phyloP scores from a whole-genome alignment of 2,797 vertebrate species.

The Lutjanus campechanus region DNA sequence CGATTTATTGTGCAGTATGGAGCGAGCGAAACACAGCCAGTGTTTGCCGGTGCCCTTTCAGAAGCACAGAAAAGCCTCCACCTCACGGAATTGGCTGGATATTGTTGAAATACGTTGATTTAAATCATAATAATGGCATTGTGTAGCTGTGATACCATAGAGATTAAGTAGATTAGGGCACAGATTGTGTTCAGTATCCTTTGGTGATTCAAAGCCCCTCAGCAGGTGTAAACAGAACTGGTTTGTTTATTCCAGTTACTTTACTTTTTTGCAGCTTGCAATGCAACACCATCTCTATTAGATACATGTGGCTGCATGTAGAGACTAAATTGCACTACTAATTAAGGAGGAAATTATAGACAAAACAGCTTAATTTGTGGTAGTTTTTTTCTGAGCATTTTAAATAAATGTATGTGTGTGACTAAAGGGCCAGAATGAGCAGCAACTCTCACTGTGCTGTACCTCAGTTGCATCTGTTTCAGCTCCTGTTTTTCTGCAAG shows the following conservation, averaged over 20 bases:
- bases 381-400: background rate
- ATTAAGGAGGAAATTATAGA: background rate
- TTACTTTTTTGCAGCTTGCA: background rate
- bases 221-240: slow-evolving; percentile 36
- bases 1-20: slow-evolving; percentile 71
- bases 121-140: slow-evolving; percentile 52
- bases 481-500: slow-evolving; percentile 16
- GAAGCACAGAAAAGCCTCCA: slow-evolving; percentile 56
- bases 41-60: slow-evolving; percentile 67
- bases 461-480: background rate
- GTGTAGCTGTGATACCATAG: slow-evolving; percentile 57
- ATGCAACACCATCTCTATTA: slow-evolving; percentile 10
- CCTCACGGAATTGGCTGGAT: slow-evolving; percentile 34
- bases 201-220: slow-evolving; percentile 39
- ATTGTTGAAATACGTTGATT: slow-evolving; percentile 60
- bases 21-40: slow-evolving; percentile 54
- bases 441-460: background rate
- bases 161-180: slow-evolving; percentile 59
- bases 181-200: slow-evolving; percentile 41
- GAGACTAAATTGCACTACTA: background rate
- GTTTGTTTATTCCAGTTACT: slow-evolving; percentile 35
- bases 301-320: background rate
- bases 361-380: background rate
- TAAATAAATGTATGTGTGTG: background rate
- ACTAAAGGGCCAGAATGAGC: background rate